Percentiles rank a stretch among this genome's conserved stretches.
phyloP scores from a whole-genome alignment of 2,113 vertebrate species.

The Leucopsar rothschildi region DNA sequence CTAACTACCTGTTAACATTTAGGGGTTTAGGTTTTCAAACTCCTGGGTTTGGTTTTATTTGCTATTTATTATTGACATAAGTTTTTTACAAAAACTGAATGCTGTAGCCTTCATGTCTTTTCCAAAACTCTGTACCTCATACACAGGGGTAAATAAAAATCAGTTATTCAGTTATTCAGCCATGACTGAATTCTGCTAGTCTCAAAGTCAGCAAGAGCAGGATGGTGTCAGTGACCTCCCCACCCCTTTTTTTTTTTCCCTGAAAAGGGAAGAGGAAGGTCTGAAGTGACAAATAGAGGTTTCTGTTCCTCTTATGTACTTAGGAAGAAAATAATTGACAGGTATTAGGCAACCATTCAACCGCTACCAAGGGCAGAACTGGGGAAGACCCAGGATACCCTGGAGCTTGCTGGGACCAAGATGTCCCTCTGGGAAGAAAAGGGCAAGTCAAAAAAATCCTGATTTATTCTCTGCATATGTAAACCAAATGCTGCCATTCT shows the following conservation, averaged over 20 bases:
- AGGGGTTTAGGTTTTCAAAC: neutral
- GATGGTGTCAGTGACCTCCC: neutral
- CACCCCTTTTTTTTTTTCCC: neutral
- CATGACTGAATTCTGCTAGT: neutral
- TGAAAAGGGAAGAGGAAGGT: neutral
- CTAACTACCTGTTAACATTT: neutral
- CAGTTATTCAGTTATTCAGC: neutral
- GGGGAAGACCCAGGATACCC: neutral
- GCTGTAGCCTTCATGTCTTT: neutral
- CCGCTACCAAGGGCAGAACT: neutral
- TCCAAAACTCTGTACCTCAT: neutral
- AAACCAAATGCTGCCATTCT: neutral
- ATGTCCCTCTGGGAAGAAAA: neutral
- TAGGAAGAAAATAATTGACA: rapidly evolving
- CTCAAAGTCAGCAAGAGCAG: neutral
- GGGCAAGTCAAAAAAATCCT: neutral
- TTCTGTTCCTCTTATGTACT: neutral
- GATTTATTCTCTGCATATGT: neutral
- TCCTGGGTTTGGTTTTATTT: neutral
- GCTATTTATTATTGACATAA: neutral
- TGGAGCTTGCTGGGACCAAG: neutral
- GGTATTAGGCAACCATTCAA: neutral
- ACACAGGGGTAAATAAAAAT: neutral
- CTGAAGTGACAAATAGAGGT: neutral
- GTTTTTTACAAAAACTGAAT: neutral